Evolutionary conservation across 2,113 vertebrate genomes (phyloP).

Genomic region (Micronycteris hirsuta): DNA sequence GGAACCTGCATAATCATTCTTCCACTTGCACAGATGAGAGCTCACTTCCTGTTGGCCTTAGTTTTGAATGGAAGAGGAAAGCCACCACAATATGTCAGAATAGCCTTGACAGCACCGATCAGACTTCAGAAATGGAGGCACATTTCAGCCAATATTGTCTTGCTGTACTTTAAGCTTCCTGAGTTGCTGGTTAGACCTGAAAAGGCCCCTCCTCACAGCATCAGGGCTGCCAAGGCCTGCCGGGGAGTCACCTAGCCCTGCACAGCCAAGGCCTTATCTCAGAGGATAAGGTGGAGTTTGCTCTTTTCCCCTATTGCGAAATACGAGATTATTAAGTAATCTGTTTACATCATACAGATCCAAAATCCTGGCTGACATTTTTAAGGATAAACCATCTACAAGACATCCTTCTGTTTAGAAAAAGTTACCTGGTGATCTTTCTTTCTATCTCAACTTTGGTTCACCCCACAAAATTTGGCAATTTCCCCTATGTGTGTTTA

Average conservation of each 20-base stretch:
- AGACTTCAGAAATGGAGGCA: not conserved
- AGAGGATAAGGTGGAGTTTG: slow-evolving; percentile 84
- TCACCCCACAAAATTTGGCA: not conserved
- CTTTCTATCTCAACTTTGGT: slow-evolving; percentile 5
- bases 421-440: slow-evolving; percentile 3
- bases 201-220: slow-evolving; percentile 20
- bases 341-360: slow-evolving; percentile 77
- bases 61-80: slow-evolving; percentile 14
- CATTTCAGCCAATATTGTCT: not conserved
- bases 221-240: slow-evolving; percentile 36
- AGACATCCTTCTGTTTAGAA: slow-evolving; percentile 1
- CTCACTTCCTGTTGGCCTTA: not conserved
- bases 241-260: slow-evolving; percentile 64
- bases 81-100: not conserved
- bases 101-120: not conserved
- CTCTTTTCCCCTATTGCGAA: slow-evolving; percentile 81
- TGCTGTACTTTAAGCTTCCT: slow-evolving; percentile 32
- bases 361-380: slow-evolving; percentile 60
- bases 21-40: not conserved
- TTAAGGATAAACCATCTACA: slow-evolving; percentile 62
- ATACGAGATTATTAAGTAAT: slow-evolving; percentile 79
- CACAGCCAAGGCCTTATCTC: slow-evolving; percentile 83
- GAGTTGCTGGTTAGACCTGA: not conserved
- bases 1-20: not conserved
- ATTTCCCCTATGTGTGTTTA: not conserved